A percentile compares a stretch with the other conserved stretches of the same genome.
Evolutionary conservation across 2,113 vertebrate species (phyloP).

Genomic region (Brevimyrus niger): DNA sequence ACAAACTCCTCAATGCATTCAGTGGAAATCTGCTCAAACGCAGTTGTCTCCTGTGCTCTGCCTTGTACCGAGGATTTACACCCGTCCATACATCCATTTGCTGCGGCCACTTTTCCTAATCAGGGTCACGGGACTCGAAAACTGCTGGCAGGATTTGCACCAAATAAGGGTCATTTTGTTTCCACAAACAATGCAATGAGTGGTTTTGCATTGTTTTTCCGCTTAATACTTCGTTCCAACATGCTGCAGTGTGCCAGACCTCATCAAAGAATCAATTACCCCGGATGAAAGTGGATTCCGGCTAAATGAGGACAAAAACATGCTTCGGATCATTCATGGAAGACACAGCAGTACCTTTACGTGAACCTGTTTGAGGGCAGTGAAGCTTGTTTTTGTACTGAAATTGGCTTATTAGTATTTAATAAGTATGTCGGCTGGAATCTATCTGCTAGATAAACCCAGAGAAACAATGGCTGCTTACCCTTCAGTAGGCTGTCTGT

Average conservation of each 20-base stretch:
- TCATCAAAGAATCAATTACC: constrained; percentile 1
- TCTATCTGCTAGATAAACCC: background rate
- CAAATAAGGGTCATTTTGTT: background rate
- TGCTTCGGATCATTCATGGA: background rate
- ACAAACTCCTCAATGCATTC: background rate
- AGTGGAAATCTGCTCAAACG: background rate
- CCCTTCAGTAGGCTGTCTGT: background rate
- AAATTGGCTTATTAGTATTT: background rate
- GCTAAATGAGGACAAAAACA: background rate
- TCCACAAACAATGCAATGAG: background rate
- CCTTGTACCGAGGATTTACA: background rate
- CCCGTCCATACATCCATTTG: background rate
- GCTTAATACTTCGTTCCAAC: background rate
- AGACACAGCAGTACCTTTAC: background rate
- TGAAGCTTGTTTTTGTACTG: background rate
- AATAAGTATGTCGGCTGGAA: background rate
- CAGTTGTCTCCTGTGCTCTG: background rate
- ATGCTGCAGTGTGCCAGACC: background rate
- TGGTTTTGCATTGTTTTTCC: background rate
- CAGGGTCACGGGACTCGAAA: background rate
- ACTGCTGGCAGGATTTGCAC: background rate
- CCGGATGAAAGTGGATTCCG: background rate
- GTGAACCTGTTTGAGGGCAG: background rate
- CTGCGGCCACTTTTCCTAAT: background rate
- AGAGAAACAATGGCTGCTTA: background rate